Evolutionary conservation across 2,113 vertebrate genomes (phyloP).

Genomic region (Cairina moschata): DNA sequence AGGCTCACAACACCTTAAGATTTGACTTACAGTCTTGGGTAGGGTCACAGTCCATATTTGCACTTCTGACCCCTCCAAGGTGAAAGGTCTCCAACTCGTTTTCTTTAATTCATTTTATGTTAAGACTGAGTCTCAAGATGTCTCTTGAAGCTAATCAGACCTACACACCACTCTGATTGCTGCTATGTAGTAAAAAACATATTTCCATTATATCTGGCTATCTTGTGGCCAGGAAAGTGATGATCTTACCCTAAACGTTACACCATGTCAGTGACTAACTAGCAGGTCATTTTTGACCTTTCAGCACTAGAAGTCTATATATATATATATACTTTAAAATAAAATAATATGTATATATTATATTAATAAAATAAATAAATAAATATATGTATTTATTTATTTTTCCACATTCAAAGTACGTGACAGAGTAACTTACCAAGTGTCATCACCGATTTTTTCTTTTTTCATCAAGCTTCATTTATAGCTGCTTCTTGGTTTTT

Average conservation of each 20-base stretch:
- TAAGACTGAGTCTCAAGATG: not conserved
- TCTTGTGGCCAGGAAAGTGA: not conserved
- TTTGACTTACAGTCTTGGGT: not conserved
- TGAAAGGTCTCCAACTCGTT: not conserved
- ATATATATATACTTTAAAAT: not conserved
- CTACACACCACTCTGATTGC: not conserved
- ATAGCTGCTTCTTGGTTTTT: slow-evolving; percentile 24
- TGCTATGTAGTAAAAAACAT: not conserved
- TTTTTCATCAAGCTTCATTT: not conserved
- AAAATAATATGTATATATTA: not conserved
- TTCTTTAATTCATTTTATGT: not conserved
- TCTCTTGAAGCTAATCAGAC: not conserved
- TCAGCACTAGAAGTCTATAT: not conserved
- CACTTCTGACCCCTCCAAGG: not conserved
- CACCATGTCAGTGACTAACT: not conserved
- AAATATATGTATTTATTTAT: no score
- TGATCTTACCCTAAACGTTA: not conserved
- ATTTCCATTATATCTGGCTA: not conserved
- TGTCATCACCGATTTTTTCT: not conserved
- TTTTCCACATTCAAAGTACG: not conserved
- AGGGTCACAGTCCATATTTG: not conserved
- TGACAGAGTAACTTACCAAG: not conserved
- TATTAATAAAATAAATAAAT: no score
- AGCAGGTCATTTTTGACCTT: not conserved
- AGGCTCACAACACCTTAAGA: not conserved